Evolutionary conservation across 2,888 invertebrate genomes (phyloP).

Genomic region (Pogonocherus hispidulus): DNA sequence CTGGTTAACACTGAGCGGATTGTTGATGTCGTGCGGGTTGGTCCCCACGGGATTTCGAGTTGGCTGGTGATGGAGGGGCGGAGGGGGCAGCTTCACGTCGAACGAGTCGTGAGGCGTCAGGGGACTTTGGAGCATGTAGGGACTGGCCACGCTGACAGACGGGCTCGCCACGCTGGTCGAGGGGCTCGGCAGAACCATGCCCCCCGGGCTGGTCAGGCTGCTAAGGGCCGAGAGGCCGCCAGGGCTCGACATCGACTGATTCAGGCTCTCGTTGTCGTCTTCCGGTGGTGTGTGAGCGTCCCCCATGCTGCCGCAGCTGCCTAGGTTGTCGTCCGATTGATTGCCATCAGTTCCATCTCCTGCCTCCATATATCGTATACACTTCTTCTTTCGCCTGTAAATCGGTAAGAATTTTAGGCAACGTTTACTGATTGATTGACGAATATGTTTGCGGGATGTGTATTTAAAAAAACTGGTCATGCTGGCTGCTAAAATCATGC

Average conservation of each 20-base stretch:
- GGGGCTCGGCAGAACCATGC: conserved; percentile 83
- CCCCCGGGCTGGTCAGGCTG: conserved; percentile 78
- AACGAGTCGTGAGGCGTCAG: conserved; percentile 65
- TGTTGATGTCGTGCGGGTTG: conserved; percentile 92
- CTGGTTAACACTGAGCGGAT: conserved; percentile 92
- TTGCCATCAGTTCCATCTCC: conserved; percentile 75
- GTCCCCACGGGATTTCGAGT: conserved; percentile 88
- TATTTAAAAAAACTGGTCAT: conserved; percentile 21
- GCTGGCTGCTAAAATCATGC: conserved; percentile 24
- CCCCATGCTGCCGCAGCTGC: conserved; percentile 85
- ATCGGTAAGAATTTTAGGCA: conserved; percentile 33
- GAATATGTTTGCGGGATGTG: conserved; percentile 6
- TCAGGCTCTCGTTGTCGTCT: conserved; percentile 75
- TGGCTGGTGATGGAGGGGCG: conserved; percentile 67
- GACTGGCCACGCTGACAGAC: conserved; percentile 74
- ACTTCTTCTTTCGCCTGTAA: conserved; percentile 96
- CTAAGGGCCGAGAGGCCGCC: conserved; percentile 78
- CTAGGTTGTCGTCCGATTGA: conserved; percentile 81
- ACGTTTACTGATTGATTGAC: neutral
- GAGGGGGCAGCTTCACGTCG: conserved; percentile 67
- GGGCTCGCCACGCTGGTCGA: conserved; percentile 80
- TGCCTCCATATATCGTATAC: conserved; percentile 95
- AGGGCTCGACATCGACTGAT: conserved; percentile 74
- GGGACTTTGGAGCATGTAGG: conserved; percentile 72
- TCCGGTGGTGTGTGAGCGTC: conserved; percentile 79